A percentile compares a stretch with the other conserved stretches of the same genome.
Conservation (phyloP, 2,888 invertebrate genomes). For the Taenaris catops region DNA sequence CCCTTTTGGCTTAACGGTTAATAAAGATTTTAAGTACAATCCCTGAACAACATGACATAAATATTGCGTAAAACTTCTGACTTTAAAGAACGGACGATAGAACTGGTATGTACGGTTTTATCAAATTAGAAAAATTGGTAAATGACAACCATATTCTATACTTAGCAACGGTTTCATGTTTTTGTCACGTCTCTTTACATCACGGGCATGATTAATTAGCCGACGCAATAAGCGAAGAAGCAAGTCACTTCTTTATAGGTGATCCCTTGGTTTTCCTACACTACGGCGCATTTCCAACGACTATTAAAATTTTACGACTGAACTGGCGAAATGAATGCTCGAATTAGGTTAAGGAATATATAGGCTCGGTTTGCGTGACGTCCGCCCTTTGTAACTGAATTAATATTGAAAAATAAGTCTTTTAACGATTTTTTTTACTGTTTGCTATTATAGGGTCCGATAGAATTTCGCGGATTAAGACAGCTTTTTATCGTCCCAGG, state of each 20-base stretch:
- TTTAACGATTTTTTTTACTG: slow-evolving; percentile 13
- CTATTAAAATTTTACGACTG: slow-evolving; percentile 76
- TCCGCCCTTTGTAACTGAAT: slow-evolving; percentile 29
- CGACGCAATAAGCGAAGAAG: slow-evolving; percentile 32
- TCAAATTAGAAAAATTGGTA: too few relatives aligned
- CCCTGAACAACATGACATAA: too few relatives aligned
- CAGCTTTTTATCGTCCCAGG: too few relatives aligned
- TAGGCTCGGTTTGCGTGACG: slow-evolving; percentile 55
- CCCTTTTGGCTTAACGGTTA: too few relatives aligned
- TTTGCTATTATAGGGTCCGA: not conserved
- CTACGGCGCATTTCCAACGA: slow-evolving; percentile 53
- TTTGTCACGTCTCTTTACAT: slow-evolving; percentile 12
- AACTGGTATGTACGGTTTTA: too few relatives aligned
- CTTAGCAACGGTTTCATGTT: slow-evolving; percentile 6
- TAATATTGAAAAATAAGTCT: slow-evolving; percentile 21
- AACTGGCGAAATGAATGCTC: slow-evolving; percentile 70
- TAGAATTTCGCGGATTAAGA: not conserved
- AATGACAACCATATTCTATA: slow-evolving; percentile 3
- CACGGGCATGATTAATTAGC: slow-evolving; percentile 36
- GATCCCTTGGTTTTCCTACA: slow-evolving; percentile 47
- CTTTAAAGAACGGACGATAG: too few relatives aligned
- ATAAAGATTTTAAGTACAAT: too few relatives aligned
- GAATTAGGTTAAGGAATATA: slow-evolving; percentile 71
- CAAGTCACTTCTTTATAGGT: slow-evolving; percentile 35
- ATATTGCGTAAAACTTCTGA: too few relatives aligned